Percentiles rank a stretch among this genome's conserved stretches.
phyloP scores from a whole-genome alignment of 2,888 invertebrate species.

The Pelosia muscerda region DNA sequence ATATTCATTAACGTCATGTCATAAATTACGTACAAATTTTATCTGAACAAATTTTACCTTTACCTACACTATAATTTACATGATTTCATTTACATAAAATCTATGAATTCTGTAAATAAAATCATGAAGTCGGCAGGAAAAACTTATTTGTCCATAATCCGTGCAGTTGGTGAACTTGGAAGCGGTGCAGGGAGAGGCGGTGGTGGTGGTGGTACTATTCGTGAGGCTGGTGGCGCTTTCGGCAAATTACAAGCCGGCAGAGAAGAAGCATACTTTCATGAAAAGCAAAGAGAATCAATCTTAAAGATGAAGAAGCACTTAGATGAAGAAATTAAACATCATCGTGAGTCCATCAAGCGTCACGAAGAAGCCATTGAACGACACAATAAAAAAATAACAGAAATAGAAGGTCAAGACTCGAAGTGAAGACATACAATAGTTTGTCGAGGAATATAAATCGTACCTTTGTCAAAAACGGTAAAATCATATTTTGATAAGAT shows the following conservation, averaged over 20 bases:
- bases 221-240: slow-evolving; percentile 12
- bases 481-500: background rate
- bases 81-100: slow-evolving; percentile 9
- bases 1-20: background rate
- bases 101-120: background rate
- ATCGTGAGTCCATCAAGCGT: slow-evolving; percentile 24
- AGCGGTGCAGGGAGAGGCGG: slow-evolving; percentile 8
- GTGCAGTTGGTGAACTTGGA: slow-evolving; percentile 1
- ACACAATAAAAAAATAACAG: slow-evolving; percentile 1
- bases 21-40: background rate
- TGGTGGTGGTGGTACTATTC: slow-evolving; percentile 10
- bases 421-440: background rate
- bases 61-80: background rate
- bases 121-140: slow-evolving; percentile 7
- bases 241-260: slow-evolving; percentile 9
- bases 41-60: background rate
- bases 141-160: background rate
- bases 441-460: background rate
- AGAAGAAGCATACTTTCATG: slow-evolving; percentile 15
- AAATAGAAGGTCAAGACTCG: background rate
- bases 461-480: background rate
- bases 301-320: slow-evolving; percentile 5
- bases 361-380: slow-evolving; percentile 12
- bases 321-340: slow-evolving; percentile 5
- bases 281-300: background rate